Percentiles rank a stretch among this genome's conserved stretches.
These are phyloP conservation scores for Cabera pusaria DNA, from an alignment of 2,888 invertebrate genomes.

Conservation along the genomic window DNA sequence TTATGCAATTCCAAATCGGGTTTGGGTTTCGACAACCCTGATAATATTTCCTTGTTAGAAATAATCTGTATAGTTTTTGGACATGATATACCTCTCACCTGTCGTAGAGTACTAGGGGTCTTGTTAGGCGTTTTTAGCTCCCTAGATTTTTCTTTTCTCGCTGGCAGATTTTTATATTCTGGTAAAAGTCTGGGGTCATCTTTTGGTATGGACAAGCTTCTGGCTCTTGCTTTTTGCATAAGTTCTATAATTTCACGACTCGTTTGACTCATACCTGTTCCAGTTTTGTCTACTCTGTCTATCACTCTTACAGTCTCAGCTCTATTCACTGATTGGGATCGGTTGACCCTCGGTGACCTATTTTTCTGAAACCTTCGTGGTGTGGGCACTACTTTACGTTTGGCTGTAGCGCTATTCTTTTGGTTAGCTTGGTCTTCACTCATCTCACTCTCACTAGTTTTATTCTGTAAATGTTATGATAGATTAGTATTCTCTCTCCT, in stretches of 20 bases:
- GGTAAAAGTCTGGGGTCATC: slow-evolving; percentile 67
- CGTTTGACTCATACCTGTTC: slow-evolving; percentile 72
- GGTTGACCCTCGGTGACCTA: slow-evolving; percentile 70
- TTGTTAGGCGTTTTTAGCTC: slow-evolving; percentile 81
- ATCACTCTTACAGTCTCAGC: slow-evolving; percentile 58
- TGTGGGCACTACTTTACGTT: slow-evolving; percentile 67
- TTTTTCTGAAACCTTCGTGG: slow-evolving; percentile 72
- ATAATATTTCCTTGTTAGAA: slow-evolving; percentile 77
- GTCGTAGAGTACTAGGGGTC: slow-evolving; percentile 62
- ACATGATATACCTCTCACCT: slow-evolving; percentile 70
- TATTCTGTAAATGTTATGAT: slow-evolving; percentile 78
- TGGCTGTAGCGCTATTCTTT: slow-evolving; percentile 51
- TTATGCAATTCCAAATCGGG: slow-evolving; percentile 56
- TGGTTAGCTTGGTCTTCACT: slow-evolving; percentile 74
- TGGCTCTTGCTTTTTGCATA: slow-evolving; percentile 75
- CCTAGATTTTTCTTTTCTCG: slow-evolving; percentile 50
- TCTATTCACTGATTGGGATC: slow-evolving; percentile 83
- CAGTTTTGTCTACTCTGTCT: slow-evolving; percentile 66
- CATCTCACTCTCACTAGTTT: slow-evolving; percentile 84
- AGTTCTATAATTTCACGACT: slow-evolving; percentile 75
- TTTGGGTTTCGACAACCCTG: slow-evolving; percentile 69
- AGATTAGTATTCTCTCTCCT: slow-evolving; percentile 59
- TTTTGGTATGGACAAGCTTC: slow-evolving; percentile 78
- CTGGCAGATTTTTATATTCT: slow-evolving; percentile 47
- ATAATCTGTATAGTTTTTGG: slow-evolving; percentile 81